Conservation (phyloP, 2,113 vertebrate genomes). For the Cyphomyrus plagiostoma region DNA sequence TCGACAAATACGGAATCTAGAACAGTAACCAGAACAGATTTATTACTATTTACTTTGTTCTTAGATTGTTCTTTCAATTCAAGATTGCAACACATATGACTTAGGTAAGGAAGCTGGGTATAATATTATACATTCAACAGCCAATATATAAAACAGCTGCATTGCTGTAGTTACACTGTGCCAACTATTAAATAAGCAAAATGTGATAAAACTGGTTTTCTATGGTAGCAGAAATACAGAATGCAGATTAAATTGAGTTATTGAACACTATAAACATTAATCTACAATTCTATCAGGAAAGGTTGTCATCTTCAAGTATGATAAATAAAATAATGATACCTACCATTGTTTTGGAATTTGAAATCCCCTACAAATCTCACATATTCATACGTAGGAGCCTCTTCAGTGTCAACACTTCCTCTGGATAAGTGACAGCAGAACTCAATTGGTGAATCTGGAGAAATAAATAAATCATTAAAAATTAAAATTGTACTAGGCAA, state of each 20-base stretch:
- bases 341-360: conserved; percentile 80
- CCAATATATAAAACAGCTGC: neutral
- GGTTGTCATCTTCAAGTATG: neutral
- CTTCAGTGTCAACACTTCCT: conserved; percentile 66
- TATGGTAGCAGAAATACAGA: neutral
- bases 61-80: neutral
- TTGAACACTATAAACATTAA: neutral
- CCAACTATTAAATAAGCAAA: neutral
- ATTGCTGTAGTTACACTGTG: neutral
- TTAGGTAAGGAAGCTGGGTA: neutral
- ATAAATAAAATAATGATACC: conserved; percentile 37
- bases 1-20: neutral
- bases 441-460: conserved; percentile 71
- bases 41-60: neutral
- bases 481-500: neutral
- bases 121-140: neutral
- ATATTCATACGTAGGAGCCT: conserved; percentile 71
- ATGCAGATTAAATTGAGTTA: neutral
- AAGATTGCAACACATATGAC: neutral
- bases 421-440: conserved; percentile 90
- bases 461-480: conserved; percentile 25
- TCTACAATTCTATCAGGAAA: neutral
- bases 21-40: neutral
- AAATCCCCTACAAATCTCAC: conserved; percentile 86
- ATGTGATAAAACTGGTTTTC: neutral